phyloP scores from a whole-genome alignment of 1,140 invertebrate species.

The Leptoteleia sp. region DNA sequence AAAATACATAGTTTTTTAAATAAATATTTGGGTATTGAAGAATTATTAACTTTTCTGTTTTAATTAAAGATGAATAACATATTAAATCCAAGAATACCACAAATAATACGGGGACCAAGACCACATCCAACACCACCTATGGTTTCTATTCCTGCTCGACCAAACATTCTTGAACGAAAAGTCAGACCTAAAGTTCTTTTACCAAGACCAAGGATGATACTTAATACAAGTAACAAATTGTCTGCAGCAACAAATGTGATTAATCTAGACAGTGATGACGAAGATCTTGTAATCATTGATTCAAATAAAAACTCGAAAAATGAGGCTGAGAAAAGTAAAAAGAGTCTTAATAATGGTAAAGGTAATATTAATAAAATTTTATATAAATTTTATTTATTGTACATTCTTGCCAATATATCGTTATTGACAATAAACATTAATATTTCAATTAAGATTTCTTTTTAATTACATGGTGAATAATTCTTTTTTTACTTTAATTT shows the following conservation, averaged over 20 bases:
- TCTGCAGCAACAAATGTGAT: slow-evolving; percentile 70
- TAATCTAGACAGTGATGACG: slow-evolving; percentile 77
- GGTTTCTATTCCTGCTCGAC: slow-evolving; percentile 69
- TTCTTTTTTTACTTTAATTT: too few species aligned
- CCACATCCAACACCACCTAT: slow-evolving; percentile 66
- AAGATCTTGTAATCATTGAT: slow-evolving; percentile 61
- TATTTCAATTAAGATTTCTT: too few species aligned
- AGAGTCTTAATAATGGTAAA: slow-evolving; percentile 13
- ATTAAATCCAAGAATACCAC: slow-evolving; percentile 11
- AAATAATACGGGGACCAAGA: slow-evolving; percentile 21
- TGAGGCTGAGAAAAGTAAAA: too few species aligned
- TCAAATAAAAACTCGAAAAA: too few species aligned
- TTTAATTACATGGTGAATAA: too few species aligned
- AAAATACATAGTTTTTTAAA: too few species aligned
- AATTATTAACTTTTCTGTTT: neutral
- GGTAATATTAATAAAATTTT: neutral
- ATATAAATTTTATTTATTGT: neutral
- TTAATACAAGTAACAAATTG: slow-evolving; percentile 6
- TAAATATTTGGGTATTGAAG: too few species aligned
- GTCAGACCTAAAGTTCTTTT: slow-evolving; percentile 48
- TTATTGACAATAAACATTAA: too few species aligned
- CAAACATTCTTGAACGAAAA: slow-evolving; percentile 24
- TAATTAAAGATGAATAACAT: slow-evolving; percentile 27
- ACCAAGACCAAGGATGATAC: slow-evolving; percentile 29
- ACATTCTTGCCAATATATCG: too few species aligned